Percentiles rank a stretch among this genome's conserved stretches.
Evolutionary conservation across 1,140 invertebrate species (phyloP).

Genomic region (Hermetia illucens): DNA sequence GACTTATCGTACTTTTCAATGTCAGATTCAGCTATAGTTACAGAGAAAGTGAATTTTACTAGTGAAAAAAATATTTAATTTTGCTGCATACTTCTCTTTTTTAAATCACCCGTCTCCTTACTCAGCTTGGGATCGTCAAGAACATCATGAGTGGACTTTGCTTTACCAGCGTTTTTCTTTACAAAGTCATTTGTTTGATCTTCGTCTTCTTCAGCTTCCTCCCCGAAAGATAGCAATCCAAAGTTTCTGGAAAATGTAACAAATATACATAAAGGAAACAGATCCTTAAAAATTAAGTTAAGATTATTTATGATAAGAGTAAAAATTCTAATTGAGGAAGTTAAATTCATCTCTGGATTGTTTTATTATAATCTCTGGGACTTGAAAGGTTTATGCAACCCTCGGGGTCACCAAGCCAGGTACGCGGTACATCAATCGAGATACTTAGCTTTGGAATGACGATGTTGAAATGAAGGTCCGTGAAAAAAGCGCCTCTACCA

Average conservation of each 20-base stretch:
- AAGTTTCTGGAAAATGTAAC: conserved; percentile 77
- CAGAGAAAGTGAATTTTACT: neutral
- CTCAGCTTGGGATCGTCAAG: conserved; percentile 82
- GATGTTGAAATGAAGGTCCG: too few relatives aligned
- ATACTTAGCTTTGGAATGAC: too few relatives aligned
- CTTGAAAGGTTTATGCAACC: too few relatives aligned
- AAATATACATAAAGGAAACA: conserved; percentile 1
- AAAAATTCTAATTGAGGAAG: too few relatives aligned
- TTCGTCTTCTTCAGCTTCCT: conserved; percentile 96
- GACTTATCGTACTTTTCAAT: neutral
- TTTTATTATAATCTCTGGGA: too few relatives aligned
- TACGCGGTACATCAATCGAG: too few relatives aligned
- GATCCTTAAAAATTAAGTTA: too few relatives aligned
- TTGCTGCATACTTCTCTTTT: conserved; percentile 16
- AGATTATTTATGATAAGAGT: too few relatives aligned
- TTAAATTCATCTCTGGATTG: too few relatives aligned
- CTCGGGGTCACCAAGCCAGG: too few relatives aligned
- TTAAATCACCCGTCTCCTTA: conserved; percentile 46
- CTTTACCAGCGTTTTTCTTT: conserved; percentile 50
- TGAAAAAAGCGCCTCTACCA: too few relatives aligned
- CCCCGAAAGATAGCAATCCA: conserved; percentile 90
- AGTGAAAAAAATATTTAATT: conserved; percentile 2
- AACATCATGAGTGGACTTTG: conserved; percentile 90
- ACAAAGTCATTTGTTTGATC: conserved; percentile 58
- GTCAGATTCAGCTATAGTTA: neutral